Conservation (phyloP, 2,113 vertebrate genomes). For the Hypocryptadius cinnamomeus region DNA sequence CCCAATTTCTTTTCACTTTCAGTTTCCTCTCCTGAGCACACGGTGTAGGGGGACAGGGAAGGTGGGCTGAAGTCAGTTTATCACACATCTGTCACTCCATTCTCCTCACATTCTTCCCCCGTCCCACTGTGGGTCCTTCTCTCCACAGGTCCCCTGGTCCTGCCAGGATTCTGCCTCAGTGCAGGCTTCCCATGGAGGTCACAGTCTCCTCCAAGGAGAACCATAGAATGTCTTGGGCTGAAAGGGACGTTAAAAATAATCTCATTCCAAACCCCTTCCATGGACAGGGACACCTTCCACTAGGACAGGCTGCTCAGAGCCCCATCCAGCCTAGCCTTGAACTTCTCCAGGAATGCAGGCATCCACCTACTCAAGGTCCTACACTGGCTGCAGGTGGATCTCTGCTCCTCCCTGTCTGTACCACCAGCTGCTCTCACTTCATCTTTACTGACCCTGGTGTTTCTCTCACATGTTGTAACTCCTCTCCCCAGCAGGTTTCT, state of each 20-base stretch:
- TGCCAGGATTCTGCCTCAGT: background rate
- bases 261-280: background rate
- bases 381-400: background rate
- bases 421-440: background rate
- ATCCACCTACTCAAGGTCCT: background rate
- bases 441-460: background rate
- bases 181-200: background rate
- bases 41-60: rapidly evolving
- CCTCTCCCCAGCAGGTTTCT: background rate
- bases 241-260: background rate
- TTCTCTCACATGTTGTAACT: background rate
- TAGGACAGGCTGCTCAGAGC: background rate
- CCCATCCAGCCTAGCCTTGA: background rate
- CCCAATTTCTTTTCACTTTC: background rate
- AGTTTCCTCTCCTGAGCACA: background rate
- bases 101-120: background rate
- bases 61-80: background rate
- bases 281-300: background rate
- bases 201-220: background rate
- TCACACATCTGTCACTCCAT: background rate
- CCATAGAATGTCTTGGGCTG: background rate
- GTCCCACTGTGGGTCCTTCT: background rate
- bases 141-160: background rate
- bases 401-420: background rate
- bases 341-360: background rate